Evolutionary conservation across 2,797 vertebrate genomes (phyloP).

Genomic region (Rhincodon typus): DNA sequence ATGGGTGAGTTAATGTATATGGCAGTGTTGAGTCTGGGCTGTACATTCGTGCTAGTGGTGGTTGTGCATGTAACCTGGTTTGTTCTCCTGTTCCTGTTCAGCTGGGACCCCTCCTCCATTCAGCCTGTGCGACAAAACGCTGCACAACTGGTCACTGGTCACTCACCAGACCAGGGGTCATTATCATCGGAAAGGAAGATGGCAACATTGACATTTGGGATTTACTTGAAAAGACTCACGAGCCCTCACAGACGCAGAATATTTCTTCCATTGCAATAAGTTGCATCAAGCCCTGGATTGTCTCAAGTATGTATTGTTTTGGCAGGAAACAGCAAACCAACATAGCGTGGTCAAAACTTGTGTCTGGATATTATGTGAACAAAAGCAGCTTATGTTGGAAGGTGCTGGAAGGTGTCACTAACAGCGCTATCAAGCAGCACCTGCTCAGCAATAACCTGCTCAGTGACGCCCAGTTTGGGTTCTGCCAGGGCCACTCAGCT

Average conservation of each 20-base stretch:
- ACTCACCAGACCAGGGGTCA: conserved; percentile 70
- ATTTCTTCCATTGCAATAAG: conserved; percentile 63
- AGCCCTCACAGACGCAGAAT: conserved; percentile 64
- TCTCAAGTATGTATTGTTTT: conserved; percentile 60
- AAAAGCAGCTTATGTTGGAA: too few relatives aligned
- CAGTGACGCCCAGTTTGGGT: too few relatives aligned
- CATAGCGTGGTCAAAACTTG: neutral
- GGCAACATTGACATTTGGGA: conserved; percentile 85
- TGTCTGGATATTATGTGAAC: neutral
- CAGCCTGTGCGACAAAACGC: conserved; percentile 56
- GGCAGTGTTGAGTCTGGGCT: neutral
- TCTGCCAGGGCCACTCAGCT: too few relatives aligned
- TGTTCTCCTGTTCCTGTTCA: conserved; percentile 45
- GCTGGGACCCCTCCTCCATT: conserved; percentile 67
- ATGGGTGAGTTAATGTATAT: neutral
- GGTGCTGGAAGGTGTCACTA: too few relatives aligned
- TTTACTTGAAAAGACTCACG: conserved; percentile 70
- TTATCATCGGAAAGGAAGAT: conserved; percentile 78
- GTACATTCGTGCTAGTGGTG: too few relatives aligned
- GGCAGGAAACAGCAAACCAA: neutral
- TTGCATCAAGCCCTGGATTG: conserved; percentile 65
- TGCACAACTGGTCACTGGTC: conserved; percentile 79
- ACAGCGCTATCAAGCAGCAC: too few relatives aligned
- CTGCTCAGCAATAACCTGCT: too few relatives aligned
- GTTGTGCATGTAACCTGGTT: neutral